Conservation (phyloP, 2,797 vertebrate genomes). For the Sebastes minor region DNA sequence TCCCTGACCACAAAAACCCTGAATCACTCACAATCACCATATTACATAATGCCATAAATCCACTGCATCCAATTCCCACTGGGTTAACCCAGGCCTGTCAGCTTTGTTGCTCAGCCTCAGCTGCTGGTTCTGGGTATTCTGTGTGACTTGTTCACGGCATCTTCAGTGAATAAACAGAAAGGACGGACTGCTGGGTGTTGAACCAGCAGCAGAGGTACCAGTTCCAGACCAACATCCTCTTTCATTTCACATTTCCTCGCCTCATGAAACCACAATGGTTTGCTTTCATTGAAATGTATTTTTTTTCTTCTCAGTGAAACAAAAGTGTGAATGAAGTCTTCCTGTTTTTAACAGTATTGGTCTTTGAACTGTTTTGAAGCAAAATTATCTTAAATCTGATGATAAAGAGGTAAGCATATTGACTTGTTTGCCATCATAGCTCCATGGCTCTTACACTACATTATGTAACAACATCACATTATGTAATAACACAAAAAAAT, state of each 20-base stretch:
- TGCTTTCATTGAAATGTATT: not conserved
- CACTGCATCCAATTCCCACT: not conserved
- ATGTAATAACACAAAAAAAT: not conserved
- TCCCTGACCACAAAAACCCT: not conserved
- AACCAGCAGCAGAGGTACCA: not conserved
- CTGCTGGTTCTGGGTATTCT: not conserved
- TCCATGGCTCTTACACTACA: not conserved
- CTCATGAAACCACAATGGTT: not conserved
- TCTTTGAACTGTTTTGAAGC: not conserved
- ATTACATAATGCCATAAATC: conserved; percentile 2
- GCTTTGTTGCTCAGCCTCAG: not conserved
- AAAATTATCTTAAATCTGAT: not conserved
- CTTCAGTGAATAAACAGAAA: not conserved
- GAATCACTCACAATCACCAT: conserved; percentile 5
- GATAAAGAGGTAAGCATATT: not conserved
- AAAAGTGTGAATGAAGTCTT: not conserved
- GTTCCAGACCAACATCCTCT: not conserved
- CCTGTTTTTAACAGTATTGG: too few species aligned
- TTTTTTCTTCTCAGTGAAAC: not conserved
- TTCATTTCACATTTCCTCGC: not conserved
- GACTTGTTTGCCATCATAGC: not conserved
- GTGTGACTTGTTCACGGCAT: not conserved
- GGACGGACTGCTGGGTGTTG: not conserved
- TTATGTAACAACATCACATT: not conserved
- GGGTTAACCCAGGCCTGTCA: not conserved